Percentiles rank a stretch among this genome's conserved stretches.
Evolutionary conservation across 30 jellyfish, hydroid and myxozoan genomes (phyloP).

Genomic region (Calvadosia cruxmelitensis): DNA sequence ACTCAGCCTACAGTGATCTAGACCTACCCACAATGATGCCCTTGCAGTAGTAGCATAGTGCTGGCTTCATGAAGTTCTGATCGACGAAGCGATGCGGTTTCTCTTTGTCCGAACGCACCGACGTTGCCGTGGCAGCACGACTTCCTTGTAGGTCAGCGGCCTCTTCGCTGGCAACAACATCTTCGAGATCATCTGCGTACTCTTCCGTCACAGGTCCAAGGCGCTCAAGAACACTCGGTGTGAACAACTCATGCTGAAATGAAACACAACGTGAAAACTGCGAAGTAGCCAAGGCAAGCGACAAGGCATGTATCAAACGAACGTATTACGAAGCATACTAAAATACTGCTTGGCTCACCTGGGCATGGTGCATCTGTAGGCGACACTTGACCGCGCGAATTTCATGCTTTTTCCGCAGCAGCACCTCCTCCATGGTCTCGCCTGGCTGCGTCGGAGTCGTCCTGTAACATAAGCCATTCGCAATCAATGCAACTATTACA

Average conservation of each 20-base stretch:
- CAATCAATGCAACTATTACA: too few relatives aligned
- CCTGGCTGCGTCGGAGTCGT: conserved; percentile 1
- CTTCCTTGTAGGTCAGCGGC: conserved; percentile 22
- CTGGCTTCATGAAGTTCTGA: conserved; percentile 61
- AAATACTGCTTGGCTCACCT: conserved; percentile 9
- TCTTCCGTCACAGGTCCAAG: conserved; percentile 92
- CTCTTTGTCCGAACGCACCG: conserved; percentile 19
- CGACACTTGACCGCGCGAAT: conserved; percentile 23
- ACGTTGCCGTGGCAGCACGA: not conserved
- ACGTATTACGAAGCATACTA: too few relatives aligned
- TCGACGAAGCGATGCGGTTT: conserved; percentile 74
- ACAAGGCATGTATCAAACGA: too few relatives aligned
- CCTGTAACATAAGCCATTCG: too few relatives aligned
- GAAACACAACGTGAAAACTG: too few relatives aligned
- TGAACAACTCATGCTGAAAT: conserved; percentile 48
- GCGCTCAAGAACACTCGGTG: conserved; percentile 47
- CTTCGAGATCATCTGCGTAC: conserved; percentile 43
- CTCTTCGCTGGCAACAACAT: conserved; percentile 46
- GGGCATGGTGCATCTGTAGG: conserved; percentile 19
- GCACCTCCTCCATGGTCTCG: conserved; percentile 2
- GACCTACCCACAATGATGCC: conserved; percentile 60
- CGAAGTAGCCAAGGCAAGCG: too few relatives aligned
- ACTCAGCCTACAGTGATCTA: too few relatives aligned
- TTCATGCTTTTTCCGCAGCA: conserved; percentile 26
- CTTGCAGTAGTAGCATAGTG: conserved; percentile 67